Evolutionary conservation across 1,140 invertebrate species (phyloP).

Genomic region (Rhopalosiphum padi): DNA sequence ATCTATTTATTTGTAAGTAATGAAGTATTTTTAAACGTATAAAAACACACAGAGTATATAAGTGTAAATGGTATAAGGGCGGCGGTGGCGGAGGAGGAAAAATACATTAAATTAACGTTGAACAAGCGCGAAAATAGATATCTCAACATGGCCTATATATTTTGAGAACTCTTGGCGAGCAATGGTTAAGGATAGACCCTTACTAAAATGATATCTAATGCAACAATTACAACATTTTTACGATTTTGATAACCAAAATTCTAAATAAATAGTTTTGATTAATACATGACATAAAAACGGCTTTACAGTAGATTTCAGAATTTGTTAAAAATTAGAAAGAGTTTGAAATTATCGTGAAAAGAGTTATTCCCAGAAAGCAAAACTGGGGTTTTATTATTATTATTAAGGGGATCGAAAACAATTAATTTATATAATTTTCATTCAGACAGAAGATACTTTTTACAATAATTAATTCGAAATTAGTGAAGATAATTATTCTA

Average conservation of each 20-base stretch:
- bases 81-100: not conserved
- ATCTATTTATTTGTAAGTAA: not conserved
- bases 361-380: not conserved
- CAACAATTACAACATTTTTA: not conserved
- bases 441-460: not conserved
- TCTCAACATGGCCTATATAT: not conserved
- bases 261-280: not conserved
- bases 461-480: not conserved
- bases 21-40: not conserved
- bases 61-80: too few relatives aligned
- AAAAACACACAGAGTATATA: not conserved
- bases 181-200: not conserved
- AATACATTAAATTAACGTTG: not conserved
- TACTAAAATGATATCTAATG: too few relatives aligned
- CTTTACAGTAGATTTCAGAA: not conserved
- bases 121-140: not conserved
- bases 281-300: not conserved
- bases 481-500: not conserved
- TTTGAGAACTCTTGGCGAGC: not conserved
- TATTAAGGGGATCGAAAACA: not conserved
- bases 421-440: not conserved
- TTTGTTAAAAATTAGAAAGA: not conserved
- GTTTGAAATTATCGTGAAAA: not conserved
- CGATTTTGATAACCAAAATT: not conserved
- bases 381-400: not conserved